These are phyloP conservation scores for Hucho hucho DNA, from an alignment of 2,113 vertebrate genomes.

Conservation along the genomic window DNA sequence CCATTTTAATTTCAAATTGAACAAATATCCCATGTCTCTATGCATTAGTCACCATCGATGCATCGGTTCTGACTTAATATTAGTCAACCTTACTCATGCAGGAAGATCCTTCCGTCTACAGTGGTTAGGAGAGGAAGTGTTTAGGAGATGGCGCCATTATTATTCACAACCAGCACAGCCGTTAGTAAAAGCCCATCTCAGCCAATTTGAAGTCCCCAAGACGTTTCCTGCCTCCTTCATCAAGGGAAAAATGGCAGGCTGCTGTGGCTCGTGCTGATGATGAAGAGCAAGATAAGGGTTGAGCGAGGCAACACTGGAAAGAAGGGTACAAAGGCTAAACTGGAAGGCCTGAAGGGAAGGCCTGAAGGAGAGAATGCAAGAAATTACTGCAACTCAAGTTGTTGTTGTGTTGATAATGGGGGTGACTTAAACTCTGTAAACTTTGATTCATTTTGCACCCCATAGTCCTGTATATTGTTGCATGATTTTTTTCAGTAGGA, in stretches of 20 bases:
- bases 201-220: conserved; percentile 38
- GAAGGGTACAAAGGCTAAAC: background rate
- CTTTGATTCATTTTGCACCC: background rate
- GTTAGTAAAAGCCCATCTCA: conserved; percentile 32
- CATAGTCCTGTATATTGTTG: background rate
- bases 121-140: conserved; percentile 43
- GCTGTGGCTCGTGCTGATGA: conserved; percentile 15
- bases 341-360: background rate
- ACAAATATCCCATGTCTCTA: conserved; percentile 53
- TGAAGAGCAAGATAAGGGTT: background rate
- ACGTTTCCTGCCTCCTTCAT: conserved; percentile 18
- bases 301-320: background rate
- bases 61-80: conserved; percentile 46
- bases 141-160: conserved; percentile 60
- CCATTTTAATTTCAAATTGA: conserved; percentile 52
- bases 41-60: conserved; percentile 51
- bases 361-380: background rate
- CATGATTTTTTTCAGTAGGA: no score
- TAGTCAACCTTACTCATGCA: conserved; percentile 58
- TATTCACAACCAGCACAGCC: conserved; percentile 50
- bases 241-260: conserved; percentile 29
- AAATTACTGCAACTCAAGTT: background rate
- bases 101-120: conserved; percentile 49
- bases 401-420: background rate
- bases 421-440: no score